Base-by-base conservation (phyloP, 2,888 invertebrate species). In the Orthosia incerta region DNA sequence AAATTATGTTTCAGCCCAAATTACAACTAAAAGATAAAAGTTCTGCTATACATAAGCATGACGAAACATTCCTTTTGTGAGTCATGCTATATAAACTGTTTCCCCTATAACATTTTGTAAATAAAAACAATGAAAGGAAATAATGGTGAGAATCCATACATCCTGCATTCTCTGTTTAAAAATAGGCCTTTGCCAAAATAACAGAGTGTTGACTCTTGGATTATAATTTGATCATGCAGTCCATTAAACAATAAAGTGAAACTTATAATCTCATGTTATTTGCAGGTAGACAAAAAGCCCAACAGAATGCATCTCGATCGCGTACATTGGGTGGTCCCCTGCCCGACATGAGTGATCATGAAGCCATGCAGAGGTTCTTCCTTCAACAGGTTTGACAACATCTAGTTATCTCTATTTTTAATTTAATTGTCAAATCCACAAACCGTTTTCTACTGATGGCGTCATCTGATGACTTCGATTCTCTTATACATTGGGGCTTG, bases 311-410 rank as follows among this genome's bases (percentile, higher is more conserved):
- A 11, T 89, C 94, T 9, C 87, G 95, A 67, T 91, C 94, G 2
- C 92, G 93, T 77, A 96, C 97, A 76, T 91, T 97, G 9, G 97
- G 96, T 1, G 95, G 94, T 0, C 96, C 97, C 0, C 95, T 99
- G 91, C 99, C 99, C 5, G 98, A 99, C 92, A 97, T 99, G 91
- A 98, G 97, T 89, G 99, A 99, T 94, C 98, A 98, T 89, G 98
- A 99, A 93, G 98, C 99, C 59, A 98, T 99, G 92, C 99, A 99
- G 96, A 97, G 98, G 93, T 99, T 98, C 96, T 98, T 98, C 93
- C 82, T 96, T 74, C 96, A 96, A 87, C 96, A 96, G 94, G 96
- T 96, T 39, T 71, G 16, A 31, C 53, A 45, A 69, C n/a, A 50
- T 68, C 20, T n/a, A 23, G 16, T 16, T 9, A 9, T 13, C 12